Percentiles rank a stretch among this genome's conserved stretches.
Evolutionary conservation across 2,797 vertebrate genomes (phyloP).

Genomic region (Pipistrellus pipistrellus): DNA sequence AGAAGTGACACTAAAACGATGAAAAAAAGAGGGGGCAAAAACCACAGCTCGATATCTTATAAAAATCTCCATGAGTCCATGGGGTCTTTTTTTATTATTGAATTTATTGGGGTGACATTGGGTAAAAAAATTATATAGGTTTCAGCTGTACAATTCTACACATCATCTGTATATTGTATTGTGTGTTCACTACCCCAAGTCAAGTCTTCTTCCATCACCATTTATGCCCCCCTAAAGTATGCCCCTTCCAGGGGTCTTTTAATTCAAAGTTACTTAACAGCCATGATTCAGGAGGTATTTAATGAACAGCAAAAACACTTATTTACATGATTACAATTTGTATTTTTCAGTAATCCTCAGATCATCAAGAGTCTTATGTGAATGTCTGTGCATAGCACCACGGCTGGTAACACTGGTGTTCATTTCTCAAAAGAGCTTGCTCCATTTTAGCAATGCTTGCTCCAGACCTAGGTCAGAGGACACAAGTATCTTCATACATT

Average conservation of each 20-base stretch:
- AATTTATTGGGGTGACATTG: too few relatives aligned
- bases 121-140: too few relatives aligned
- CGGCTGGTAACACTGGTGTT: background rate
- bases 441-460: background rate
- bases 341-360: background rate
- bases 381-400: background rate
- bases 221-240: too few relatives aligned
- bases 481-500: background rate
- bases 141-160: too few relatives aligned
- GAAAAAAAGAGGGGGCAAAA: rapidly evolving
- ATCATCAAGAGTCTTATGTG: background rate
- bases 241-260: background rate
- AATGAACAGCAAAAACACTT: conserved; percentile 16
- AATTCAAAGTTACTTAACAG: conserved; percentile 2
- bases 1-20: background rate
- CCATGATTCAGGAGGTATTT: background rate
- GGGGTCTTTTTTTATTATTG: background rate
- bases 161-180: too few relatives aligned
- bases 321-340: background rate
- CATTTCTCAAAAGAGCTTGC: background rate
- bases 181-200: too few relatives aligned
- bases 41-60: background rate
- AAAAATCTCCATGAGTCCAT: background rate
- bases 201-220: too few relatives aligned
- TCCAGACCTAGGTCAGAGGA: background rate